These are phyloP conservation scores for Salmo trutta DNA, from an alignment of 2,797 vertebrate genomes.

Conservation along the genomic window DNA sequence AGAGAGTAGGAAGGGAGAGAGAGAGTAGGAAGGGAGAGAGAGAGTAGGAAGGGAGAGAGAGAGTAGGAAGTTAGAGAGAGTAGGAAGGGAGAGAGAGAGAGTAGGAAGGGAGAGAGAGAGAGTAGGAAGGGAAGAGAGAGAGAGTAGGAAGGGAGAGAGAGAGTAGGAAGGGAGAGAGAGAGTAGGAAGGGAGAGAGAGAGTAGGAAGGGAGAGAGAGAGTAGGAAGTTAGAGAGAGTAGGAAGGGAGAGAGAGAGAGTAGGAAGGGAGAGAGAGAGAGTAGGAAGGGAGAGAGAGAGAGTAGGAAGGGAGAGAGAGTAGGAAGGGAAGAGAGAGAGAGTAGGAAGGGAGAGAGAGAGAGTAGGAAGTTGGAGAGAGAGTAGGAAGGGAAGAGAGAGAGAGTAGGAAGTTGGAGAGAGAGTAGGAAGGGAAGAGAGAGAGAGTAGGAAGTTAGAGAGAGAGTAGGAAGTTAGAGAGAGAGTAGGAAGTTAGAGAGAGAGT, in stretches of 20 bases:
- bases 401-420: constrained; percentile 22
- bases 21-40: too few species aligned
- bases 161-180: constrained; percentile 1
- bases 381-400: background rate
- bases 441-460: too few species aligned
- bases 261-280: background rate
- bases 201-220: too few species aligned
- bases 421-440: constrained; percentile 4
- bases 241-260: background rate
- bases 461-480: background rate
- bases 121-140: too few species aligned
- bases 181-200: too few species aligned
- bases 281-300: too few species aligned
- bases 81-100: too few species aligned
- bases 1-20: background rate
- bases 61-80: too few species aligned
- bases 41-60: constrained; percentile 14
- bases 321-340: background rate
- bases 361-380: too few species aligned
- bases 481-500: background rate
- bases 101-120: background rate
- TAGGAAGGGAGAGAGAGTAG: too few species aligned
- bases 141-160: constrained; percentile 11
- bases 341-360: constrained; percentile 19
- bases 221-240: background rate